Conservation (phyloP, 2,113 vertebrate genomes). For the Pleuronectes platessa region DNA sequence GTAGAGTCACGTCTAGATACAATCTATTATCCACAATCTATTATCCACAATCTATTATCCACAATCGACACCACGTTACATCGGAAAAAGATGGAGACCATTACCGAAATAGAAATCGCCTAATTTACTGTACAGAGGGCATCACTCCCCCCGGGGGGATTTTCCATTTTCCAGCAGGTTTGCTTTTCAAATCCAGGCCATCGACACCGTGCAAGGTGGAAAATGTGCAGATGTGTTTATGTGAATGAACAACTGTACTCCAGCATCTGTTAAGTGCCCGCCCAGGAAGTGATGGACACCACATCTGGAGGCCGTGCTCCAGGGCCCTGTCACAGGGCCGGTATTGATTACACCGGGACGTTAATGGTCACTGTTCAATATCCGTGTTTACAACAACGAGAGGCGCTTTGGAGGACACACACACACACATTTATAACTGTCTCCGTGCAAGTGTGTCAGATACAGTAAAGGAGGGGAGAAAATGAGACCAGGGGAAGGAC, state of each 20-base stretch:
- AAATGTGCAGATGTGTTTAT: slow-evolving; percentile 14
- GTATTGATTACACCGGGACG: slow-evolving; percentile 42
- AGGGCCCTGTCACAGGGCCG: slow-evolving; percentile 8
- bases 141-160: background rate
- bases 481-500: slow-evolving; percentile 10
- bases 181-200: slow-evolving; percentile 5
- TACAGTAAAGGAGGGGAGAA: background rate
- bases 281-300: slow-evolving; percentile 1
- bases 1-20: slow-evolving; percentile 14
- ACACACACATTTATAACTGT: slow-evolving; percentile 9
- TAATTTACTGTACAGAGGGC: slow-evolving; percentile 45
- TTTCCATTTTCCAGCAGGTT: slow-evolving; percentile 10
- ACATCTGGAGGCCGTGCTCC: background rate
- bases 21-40: no score
- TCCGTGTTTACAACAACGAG: slow-evolving; percentile 35
- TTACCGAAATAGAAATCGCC: slow-evolving; percentile 58
- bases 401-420: slow-evolving; percentile 23
- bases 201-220: slow-evolving; percentile 19
- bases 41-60: background rate
- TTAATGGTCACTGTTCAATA: slow-evolving; percentile 43
- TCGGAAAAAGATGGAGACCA: slow-evolving; percentile 12
- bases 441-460: slow-evolving; percentile 3
- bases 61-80: slow-evolving; percentile 39
- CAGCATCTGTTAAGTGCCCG: slow-evolving; percentile 6
- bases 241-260: background rate